Base-by-base conservation (phyloP, 2,797 vertebrate genomes). In the Astyanax mexicanus region DNA sequence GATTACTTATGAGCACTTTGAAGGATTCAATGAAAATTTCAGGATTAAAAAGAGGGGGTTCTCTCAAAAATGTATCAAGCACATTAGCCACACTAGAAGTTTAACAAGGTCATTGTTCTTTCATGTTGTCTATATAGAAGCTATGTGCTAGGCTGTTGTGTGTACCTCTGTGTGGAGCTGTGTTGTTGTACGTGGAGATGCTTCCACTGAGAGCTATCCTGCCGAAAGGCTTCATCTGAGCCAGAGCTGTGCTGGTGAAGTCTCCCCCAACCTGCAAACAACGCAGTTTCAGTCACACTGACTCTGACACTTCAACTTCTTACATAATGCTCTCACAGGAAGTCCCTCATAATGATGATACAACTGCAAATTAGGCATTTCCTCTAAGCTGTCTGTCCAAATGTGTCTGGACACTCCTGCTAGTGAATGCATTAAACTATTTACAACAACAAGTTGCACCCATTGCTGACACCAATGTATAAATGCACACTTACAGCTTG, bases 221-320 rank as follows among this genome's bases (percentile, higher is more conserved):
- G 80, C 92, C 93, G 10, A 88, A 93, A 55, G 70, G 80, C 69
- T 90, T 95, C 93, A 94, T 95, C 17, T 93, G 93, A 9, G 69
- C 29, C n/a, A 94, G 74, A 38, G 85, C 93, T 25, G 69, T 6
- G 47, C 79, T 92, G 52, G 86, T 78, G 86, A 94, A 93, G 57
- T 91, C 85, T 79, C 93, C 94, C 15, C 94, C 95, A 51, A 96
- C 95, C 93, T 95, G 77, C 29, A 58, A 11, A 62, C 12, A 67
- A 19, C 54, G 11, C 11, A 6, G 69, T 21, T 23, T 54, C 19
- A 64, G 0, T 38, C 5, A 25, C 11, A 25, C 9, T 19, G 2
- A 5, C 5, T 8, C 47, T 49, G 17, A 2, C 17, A 49, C 47
- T n/a, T n/a, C 19, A 21, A 19, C 29, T 32, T n/a, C 17, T 21